Evolutionary conservation across 1,140 invertebrate species (phyloP).

Genomic region (Chironomus tepperi): DNA sequence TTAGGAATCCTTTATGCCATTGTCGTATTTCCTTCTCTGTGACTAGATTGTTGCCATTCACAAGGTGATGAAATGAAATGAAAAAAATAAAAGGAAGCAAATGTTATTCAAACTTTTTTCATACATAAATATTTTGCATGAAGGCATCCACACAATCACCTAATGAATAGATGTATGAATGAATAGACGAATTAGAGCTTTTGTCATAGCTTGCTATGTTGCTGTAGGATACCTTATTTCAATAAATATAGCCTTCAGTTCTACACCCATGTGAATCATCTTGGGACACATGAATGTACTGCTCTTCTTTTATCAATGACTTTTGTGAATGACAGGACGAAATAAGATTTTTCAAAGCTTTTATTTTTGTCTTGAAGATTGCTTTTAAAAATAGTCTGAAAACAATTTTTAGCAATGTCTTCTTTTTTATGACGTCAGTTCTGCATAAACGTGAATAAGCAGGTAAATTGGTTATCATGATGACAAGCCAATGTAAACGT

Average conservation of each 20-base stretch:
- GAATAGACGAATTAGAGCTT: background rate
- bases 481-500: no score
- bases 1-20: conserved; percentile 91
- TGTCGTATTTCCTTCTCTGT: conserved; percentile 78
- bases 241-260: background rate
- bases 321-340: background rate
- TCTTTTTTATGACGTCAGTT: no score
- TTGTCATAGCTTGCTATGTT: background rate
- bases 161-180: background rate
- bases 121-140: background rate
- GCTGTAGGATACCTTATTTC: background rate
- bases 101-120: background rate
- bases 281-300: background rate
- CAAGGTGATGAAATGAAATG: conserved; percentile 32
- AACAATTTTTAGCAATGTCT: no score
- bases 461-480: no score
- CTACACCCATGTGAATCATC: background rate
- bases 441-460: no score
- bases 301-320: no score
- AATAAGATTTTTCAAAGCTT: background rate
- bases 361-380: background rate
- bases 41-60: conserved; percentile 49
- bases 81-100: conserved; percentile 30
- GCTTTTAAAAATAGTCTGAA: background rate
- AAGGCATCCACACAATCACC: no score